A percentile compares a stretch with the other conserved stretches of the same genome.
Evolutionary conservation across 1,140 invertebrate genomes (phyloP).

Genomic region (Medauroidea extradentata): DNA sequence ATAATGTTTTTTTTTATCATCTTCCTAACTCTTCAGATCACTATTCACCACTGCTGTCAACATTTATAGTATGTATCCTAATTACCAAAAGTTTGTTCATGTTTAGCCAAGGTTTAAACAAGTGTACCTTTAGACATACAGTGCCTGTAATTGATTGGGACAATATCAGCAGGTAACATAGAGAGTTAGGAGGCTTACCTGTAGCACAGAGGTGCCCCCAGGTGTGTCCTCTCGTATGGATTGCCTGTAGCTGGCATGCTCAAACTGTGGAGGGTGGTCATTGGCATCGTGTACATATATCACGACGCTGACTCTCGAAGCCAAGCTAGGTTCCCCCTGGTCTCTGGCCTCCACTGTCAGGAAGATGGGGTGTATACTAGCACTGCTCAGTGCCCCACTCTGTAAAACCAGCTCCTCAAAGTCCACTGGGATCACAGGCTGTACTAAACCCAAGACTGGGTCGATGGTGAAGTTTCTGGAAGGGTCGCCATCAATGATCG

Average conservation of each 20-base stretch:
- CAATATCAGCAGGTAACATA: too few relatives aligned
- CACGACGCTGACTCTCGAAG: slow-evolving; percentile 65
- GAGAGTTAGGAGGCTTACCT: too few relatives aligned
- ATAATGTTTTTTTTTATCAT: too few relatives aligned
- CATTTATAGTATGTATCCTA: too few relatives aligned
- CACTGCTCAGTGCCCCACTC: slow-evolving; percentile 37
- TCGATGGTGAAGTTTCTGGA: slow-evolving; percentile 79
- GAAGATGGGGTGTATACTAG: slow-evolving; percentile 65
- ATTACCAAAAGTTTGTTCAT: too few relatives aligned
- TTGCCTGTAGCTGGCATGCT: slow-evolving; percentile 65
- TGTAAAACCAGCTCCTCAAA: slow-evolving; percentile 56
- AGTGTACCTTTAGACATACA: too few relatives aligned
- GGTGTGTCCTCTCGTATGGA: slow-evolving; percentile 77
- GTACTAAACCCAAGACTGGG: slow-evolving; percentile 63
- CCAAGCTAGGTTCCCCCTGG: slow-evolving; percentile 69
- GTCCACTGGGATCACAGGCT: slow-evolving; percentile 64
- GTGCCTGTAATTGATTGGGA: too few relatives aligned
- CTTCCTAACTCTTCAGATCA: too few relatives aligned
- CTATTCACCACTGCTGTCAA: too few relatives aligned
- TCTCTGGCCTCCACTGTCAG: slow-evolving; percentile 76
- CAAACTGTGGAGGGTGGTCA: slow-evolving; percentile 79
- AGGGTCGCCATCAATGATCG: slow-evolving; percentile 67
- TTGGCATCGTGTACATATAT: slow-evolving; percentile 86
- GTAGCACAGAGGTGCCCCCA: slow-evolving; percentile 71
- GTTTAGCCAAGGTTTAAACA: too few relatives aligned